Base-by-base conservation (phyloP, 1,140 invertebrate species). In the Leptestheria dahalacensis region DNA sequence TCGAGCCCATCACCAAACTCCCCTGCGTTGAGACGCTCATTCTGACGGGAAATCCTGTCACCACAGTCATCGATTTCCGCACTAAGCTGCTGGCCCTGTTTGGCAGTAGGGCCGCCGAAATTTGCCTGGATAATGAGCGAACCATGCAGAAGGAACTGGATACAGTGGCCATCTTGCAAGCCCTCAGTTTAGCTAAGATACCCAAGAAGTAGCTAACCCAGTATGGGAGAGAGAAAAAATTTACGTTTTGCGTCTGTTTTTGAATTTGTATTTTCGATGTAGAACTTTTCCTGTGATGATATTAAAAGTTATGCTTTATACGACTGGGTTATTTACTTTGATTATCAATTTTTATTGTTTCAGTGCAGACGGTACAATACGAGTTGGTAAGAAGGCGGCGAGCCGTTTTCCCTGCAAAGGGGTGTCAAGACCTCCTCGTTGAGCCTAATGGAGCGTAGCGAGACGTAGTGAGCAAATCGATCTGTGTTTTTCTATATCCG, bases 1-100 rank as follows among this genome's bases (percentile, higher is more conserved):
- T 95, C 0, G 78, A 82, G 55, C 74, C 86, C 70, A 77, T 96
- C 20, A 82, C 85, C 21, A 77, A 78, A 63, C 71, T 97, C 11
- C 91, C 91, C 0, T 87, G 89, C 68, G 72, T 97, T 54, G 91
- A 94, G 68, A 80, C 86, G 70, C 72, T 97, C 6, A 78, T 82
- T 65, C 72, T 97, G 15, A 87, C 84, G 15, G 91, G 88, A 0
- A 97, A 97, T 75, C 86, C 89, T 41, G 83, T 97, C 0, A 86
- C 90, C 0, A 82, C 82, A 2, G 78, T 82, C 41, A 77, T 88
- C 64, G 93, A 97, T 73, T 97, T 96, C 71, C 78, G 93, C 67
- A 84, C 91, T 0, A 88, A 88, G 69, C 85, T 93, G 0, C 75
- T 97, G 55, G 84, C 88, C 65, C 78, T 83, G 57, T 91, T 94